These are phyloP conservation scores for Trachelus troglodyta DNA, from an alignment of 2,888 invertebrate genomes.

Conservation along the genomic window DNA sequence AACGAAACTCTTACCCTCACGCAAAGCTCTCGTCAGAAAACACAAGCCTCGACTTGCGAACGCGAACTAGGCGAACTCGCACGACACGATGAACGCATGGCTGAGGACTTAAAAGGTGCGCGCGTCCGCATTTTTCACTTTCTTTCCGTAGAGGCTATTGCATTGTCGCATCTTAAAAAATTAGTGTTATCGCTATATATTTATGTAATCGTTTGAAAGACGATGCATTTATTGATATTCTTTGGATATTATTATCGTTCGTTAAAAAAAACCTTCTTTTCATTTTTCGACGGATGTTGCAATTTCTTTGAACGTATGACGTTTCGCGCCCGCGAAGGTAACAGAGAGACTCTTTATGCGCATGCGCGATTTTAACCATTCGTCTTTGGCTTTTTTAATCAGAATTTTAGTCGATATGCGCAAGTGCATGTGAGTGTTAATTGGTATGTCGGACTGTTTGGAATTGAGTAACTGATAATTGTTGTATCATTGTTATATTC, in stretches of 20 bases:
- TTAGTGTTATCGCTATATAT: neutral
- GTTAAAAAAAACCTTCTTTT: neutral
- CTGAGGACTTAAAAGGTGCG: neutral
- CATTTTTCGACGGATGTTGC: neutral
- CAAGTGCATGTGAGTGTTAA: no score
- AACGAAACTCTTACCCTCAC: slow-evolving; percentile 6
- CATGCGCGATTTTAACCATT: neutral
- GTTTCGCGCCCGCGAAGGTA: neutral
- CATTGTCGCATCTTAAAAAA: neutral
- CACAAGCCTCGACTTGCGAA: slow-evolving; percentile 19
- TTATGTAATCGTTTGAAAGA: neutral
- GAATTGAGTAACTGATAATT: no score
- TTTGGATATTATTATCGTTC: neutral
- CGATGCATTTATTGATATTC: neutral
- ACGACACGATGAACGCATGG: neutral
- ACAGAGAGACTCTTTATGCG: neutral
- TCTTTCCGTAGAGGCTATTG: neutral
- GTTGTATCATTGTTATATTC: no score
- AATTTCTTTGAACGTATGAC: neutral
- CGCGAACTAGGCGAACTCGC: slow-evolving; percentile 14
- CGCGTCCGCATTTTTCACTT: neutral
- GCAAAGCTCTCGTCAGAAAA: slow-evolving; percentile 14
- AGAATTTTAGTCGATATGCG: neutral
- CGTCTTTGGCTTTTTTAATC: neutral
- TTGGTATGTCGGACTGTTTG: neutral